A percentile compares a stretch with the other conserved stretches of the same genome.
These are phyloP conservation scores for Temnothorax unifasciatus DNA, from an alignment of 2,888 invertebrate species.

Conservation along the genomic window DNA sequence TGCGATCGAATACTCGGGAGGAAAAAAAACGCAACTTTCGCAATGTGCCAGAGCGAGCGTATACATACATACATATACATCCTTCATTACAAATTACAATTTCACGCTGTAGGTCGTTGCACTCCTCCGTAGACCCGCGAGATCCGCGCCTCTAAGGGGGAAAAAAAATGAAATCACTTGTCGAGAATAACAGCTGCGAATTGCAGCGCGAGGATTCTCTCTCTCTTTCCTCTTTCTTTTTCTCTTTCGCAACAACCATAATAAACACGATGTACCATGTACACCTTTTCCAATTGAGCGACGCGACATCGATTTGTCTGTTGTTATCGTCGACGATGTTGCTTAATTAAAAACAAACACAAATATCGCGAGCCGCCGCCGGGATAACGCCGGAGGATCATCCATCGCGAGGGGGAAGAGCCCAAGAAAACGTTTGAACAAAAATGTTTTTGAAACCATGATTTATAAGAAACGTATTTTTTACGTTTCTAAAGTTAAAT, in stretches of 20 bases:
- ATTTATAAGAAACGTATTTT: too few relatives aligned
- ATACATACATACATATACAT: conserved; percentile 14
- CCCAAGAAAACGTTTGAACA: too few relatives aligned
- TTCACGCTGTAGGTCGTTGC: conserved; percentile 39
- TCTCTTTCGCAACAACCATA: not conserved
- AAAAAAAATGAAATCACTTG: conserved; percentile 31
- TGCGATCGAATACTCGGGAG: conserved; percentile 3
- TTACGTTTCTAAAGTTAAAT: too few relatives aligned
- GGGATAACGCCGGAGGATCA: not conserved
- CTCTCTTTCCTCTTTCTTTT: too few relatives aligned
- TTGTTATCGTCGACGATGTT: not conserved
- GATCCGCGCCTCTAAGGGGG: not conserved
- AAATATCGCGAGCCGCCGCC: not conserved
- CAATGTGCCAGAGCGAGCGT: conserved; percentile 22
- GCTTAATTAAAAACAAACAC: conserved; percentile 15
- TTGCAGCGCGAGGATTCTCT: not conserved
- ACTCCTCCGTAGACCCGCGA: conserved; percentile 7
- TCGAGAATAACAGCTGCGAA: conserved; percentile 25
- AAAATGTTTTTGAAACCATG: too few relatives aligned
- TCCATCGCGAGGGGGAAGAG: too few relatives aligned
- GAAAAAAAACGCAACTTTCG: conserved; percentile 38
- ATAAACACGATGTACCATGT: not conserved
- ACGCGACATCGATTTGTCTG: conserved; percentile 13
- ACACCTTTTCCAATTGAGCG: conserved; percentile 9
- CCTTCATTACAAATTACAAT: conserved; percentile 45